A percentile compares a stretch with the other conserved stretches of the same genome.
Evolutionary conservation across 1,140 invertebrate genomes (phyloP).

Genomic region (Oryctes rhinoceros): DNA sequence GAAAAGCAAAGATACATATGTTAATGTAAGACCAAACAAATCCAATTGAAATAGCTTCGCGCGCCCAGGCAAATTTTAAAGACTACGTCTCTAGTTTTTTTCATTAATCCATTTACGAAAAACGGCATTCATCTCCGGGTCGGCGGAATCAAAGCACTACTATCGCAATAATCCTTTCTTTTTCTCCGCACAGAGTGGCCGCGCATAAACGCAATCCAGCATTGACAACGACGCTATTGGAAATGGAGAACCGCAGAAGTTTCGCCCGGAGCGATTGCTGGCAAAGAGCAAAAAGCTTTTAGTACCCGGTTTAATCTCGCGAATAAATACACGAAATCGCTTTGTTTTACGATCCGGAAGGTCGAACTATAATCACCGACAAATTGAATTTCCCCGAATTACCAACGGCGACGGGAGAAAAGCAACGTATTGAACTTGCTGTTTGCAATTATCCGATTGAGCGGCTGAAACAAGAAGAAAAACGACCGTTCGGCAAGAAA

Average conservation of each 20-base stretch:
- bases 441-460: constrained; percentile 14
- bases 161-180: not conserved
- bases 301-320: not conserved
- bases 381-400: constrained; percentile 6
- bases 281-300: constrained; percentile 18
- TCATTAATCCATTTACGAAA: no score
- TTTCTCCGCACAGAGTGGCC: not conserved
- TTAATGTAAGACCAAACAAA: no score
- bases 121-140: no score
- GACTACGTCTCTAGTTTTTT: no score
- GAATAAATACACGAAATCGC: constrained; percentile 22
- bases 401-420: not conserved
- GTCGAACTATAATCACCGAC: constrained; percentile 21
- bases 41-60: no score
- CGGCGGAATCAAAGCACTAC: not conserved
- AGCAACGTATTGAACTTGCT: constrained; percentile 8
- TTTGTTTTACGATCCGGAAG: constrained; percentile 17
- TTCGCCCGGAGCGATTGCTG: not conserved
- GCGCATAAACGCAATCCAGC: not conserved
- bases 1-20: no score
- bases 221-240: not conserved
- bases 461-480: not conserved
- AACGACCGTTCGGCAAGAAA: not conserved
- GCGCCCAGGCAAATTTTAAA: no score
- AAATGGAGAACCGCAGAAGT: not conserved